phyloP scores from a whole-genome alignment of 2,888 invertebrate genomes.

The Tetranychus truncatus region DNA sequence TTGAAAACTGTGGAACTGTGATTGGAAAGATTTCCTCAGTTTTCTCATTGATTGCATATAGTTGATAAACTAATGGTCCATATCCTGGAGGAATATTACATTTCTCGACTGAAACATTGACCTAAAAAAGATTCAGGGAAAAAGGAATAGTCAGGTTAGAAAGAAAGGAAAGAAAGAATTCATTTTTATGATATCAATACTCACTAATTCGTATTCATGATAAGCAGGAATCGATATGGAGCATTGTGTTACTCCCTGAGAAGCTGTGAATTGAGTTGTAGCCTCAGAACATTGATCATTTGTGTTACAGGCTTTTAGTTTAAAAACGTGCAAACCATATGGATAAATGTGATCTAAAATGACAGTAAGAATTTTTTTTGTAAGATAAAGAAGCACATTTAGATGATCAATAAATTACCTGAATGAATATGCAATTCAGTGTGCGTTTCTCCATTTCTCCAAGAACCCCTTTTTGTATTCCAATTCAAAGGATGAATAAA shows the following conservation, averaged over 20 bases:
- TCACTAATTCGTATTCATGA: conserved; percentile 26
- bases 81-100: conserved; percentile 25
- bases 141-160: neutral
- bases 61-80: conserved; percentile 26
- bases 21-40: conserved; percentile 21
- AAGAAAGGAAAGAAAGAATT: neutral
- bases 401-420: conserved; percentile 13
- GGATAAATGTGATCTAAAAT: conserved; percentile 21
- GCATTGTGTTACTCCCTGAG: conserved; percentile 25
- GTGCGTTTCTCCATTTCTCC: conserved; percentile 8
- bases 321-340: conserved; percentile 25
- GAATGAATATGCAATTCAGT: conserved; percentile 17
- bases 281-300: conserved; percentile 23
- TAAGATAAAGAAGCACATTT: no score
- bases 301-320: conserved; percentile 24
- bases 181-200: conserved; percentile 4
- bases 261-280: conserved; percentile 24
- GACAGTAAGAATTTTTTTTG: neutral
- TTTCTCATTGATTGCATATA: conserved; percentile 20
- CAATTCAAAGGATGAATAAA: conserved; percentile 18
- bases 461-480: conserved; percentile 10
- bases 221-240: conserved; percentile 21
- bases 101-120: conserved; percentile 20
- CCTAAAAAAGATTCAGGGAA: conserved; percentile 17
- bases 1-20: conserved; percentile 25